Evolutionary conservation across 53 echinoderm and acorn worm species (phyloP).

Genomic region (Stichopus horrens): DNA sequence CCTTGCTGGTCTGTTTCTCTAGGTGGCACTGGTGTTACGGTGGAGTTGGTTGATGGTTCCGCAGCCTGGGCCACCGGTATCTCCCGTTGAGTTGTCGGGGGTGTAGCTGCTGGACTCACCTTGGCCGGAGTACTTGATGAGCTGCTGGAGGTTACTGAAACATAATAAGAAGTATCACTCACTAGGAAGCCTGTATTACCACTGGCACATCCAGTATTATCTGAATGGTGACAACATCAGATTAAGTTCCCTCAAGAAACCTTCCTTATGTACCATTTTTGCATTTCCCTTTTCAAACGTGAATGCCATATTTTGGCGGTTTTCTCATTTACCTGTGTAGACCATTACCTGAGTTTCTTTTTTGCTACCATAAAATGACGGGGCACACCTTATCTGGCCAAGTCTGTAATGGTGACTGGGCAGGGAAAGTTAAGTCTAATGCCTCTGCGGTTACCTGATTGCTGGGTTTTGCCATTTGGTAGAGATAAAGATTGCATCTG

Average conservation of each 20-base stretch:
- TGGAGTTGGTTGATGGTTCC: conserved; percentile 14
- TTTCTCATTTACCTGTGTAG: too few species aligned
- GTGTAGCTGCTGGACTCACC: conserved; percentile 73
- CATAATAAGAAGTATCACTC: too few species aligned
- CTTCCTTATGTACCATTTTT: too few species aligned
- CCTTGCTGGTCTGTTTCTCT: background rate
- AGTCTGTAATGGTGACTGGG: background rate
- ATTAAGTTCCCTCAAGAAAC: too few species aligned
- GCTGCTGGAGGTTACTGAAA: conserved; percentile 63
- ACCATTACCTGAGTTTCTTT: too few species aligned
- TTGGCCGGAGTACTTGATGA: conserved; percentile 71
- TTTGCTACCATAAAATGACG: too few species aligned
- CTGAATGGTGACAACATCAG: too few species aligned
- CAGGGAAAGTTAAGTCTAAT: background rate
- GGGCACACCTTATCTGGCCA: background rate
- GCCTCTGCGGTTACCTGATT: background rate
- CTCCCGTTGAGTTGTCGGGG: conserved; percentile 56
- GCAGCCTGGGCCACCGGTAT: conserved; percentile 20
- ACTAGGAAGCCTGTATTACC: too few species aligned
- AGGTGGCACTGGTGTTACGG: background rate
- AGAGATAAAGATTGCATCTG: conserved; percentile 41
- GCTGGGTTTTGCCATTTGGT: conserved; percentile 65
- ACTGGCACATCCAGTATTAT: too few species aligned
- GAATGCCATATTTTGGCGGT: too few species aligned
- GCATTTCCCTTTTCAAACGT: too few species aligned